Evolutionary conservation across 2,797 vertebrate genomes (phyloP).

Genomic region (Halcyon leucocephala): DNA sequence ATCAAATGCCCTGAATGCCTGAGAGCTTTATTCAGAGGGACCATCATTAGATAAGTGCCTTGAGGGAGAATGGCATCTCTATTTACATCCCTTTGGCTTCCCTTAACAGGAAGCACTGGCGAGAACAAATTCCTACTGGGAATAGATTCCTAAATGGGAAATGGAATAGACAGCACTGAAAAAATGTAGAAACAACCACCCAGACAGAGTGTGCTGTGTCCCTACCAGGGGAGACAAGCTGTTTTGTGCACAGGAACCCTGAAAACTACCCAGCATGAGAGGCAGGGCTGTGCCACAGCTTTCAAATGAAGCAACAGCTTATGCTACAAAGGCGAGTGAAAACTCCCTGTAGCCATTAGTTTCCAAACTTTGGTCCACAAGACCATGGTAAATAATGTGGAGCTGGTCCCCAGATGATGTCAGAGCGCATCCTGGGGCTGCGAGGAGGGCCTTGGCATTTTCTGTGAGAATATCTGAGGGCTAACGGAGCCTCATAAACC

Average conservation of each 20-base stretch:
- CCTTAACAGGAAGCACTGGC: not conserved
- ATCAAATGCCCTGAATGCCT: not conserved
- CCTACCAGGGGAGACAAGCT: not conserved
- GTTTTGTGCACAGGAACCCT: not conserved
- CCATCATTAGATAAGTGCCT: not conserved
- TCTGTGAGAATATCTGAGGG: not conserved
- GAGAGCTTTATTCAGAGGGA: not conserved
- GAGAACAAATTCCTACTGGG: not conserved
- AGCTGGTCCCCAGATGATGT: not conserved
- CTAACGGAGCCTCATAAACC: not conserved
- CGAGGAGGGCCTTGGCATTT: not conserved
- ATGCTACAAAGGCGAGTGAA: not conserved
- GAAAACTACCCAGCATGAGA: not conserved
- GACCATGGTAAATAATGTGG: fast-evolving
- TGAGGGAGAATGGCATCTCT: not conserved
- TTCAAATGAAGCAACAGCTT: not conserved
- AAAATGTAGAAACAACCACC: not conserved
- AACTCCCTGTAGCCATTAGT: not conserved
- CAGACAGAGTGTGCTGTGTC: not conserved
- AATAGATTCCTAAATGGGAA: not conserved
- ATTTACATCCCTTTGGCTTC: not conserved
- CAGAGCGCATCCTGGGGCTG: not conserved
- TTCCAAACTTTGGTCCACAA: not conserved
- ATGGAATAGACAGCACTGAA: not conserved
- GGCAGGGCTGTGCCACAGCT: not conserved